Evolutionary conservation across 2,888 invertebrate species (phyloP).

Genomic region (Norana najaformis): DNA sequence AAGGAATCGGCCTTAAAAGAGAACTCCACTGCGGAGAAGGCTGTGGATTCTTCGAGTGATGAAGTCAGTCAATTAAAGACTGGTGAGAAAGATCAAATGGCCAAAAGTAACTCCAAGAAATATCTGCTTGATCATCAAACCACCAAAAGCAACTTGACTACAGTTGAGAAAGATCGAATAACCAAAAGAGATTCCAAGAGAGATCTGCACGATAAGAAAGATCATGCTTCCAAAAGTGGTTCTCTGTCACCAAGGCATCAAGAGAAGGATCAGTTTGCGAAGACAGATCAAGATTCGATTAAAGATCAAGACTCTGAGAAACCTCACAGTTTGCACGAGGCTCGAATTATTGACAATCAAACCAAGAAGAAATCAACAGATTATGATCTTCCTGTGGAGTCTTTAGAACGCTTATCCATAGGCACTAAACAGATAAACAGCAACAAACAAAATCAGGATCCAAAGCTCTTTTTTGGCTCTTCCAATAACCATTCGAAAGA

Average conservation of each 20-base stretch:
- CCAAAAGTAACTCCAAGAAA: constrained; percentile 1
- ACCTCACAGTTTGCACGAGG: neutral
- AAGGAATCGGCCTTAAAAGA: neutral
- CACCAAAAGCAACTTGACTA: neutral
- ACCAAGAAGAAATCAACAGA: neutral
- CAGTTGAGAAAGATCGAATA: neutral
- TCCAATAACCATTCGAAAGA: neutral
- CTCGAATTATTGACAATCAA: neutral
- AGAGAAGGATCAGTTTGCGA: neutral
- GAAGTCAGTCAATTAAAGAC: neutral
- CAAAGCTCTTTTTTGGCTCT: neutral
- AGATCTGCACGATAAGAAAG: neutral
- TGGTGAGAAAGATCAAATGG: neutral
- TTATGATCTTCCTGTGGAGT: neutral
- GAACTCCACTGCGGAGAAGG: neutral
- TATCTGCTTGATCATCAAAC: constrained; percentile 5
- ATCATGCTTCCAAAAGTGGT: neutral
- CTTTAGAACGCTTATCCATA: neutral
- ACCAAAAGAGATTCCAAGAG: neutral
- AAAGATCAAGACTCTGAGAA: neutral
- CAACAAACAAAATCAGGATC: neutral
- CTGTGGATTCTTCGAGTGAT: neutral
- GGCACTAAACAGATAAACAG: neutral
- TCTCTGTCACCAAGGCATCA: neutral
- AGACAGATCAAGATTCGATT: neutral